phyloP scores from a whole-genome alignment of 2,113 vertebrate genomes.

The Syngnathoides biaculeatus region DNA sequence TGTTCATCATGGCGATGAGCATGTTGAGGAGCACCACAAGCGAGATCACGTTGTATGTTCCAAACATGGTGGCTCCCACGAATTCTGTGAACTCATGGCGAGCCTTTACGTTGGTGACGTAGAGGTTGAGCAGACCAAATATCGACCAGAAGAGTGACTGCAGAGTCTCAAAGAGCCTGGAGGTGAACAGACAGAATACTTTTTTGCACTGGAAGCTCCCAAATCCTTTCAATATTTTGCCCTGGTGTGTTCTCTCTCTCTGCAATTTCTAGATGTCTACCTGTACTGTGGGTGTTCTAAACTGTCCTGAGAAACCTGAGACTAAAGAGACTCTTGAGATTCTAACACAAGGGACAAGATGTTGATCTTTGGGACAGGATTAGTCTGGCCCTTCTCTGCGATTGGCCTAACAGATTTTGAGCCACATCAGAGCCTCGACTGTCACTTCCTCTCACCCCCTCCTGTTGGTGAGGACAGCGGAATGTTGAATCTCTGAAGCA shows the following conservation, averaged over 20 bases:
- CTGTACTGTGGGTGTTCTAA: not conserved
- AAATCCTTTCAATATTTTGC: not conserved
- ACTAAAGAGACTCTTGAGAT: too few relatives aligned
- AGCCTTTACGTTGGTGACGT: slow-evolving; percentile 94
- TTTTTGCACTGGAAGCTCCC: not conserved
- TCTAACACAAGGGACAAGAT: not conserved
- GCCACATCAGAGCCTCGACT: not conserved
- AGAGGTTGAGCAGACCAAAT: slow-evolving; percentile 90
- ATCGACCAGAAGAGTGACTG: slow-evolving; percentile 98
- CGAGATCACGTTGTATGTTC: slow-evolving; percentile 95
- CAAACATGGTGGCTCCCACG: slow-evolving; percentile 95
- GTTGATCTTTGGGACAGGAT: not conserved
- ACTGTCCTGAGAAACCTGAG: too few relatives aligned
- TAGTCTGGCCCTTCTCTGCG: too few relatives aligned
- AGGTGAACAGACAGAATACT: not conserved
- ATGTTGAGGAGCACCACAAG: slow-evolving; percentile 96
- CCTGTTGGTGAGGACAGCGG: not conserved
- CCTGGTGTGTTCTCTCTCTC: not conserved
- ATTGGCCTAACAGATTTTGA: not conserved
- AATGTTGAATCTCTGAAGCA: slow-evolving; percentile 52
- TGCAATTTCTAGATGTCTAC: not conserved
- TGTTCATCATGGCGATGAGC: slow-evolving; percentile 99
- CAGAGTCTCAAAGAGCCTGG: slow-evolving; percentile 92
- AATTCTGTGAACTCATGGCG: slow-evolving; percentile 95
- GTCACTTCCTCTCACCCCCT: not conserved